Base-by-base conservation (phyloP, 2,797 vertebrate species). In the Siniperca obscura region DNA sequence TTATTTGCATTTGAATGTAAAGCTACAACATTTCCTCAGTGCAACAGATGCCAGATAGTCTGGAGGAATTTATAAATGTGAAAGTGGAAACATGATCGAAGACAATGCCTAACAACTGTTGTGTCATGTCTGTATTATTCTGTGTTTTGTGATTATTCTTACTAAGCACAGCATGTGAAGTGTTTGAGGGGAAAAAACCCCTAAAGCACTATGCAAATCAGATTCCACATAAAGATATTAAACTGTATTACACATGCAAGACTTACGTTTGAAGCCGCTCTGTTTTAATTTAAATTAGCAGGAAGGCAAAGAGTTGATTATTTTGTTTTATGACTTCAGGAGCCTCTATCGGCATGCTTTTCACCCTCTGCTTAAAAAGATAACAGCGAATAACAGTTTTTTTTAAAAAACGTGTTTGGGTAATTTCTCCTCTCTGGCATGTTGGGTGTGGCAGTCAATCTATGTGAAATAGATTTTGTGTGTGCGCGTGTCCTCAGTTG, bases 1-100 rank as follows among this genome's bases (percentile, higher is more conserved):
- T n/a, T 42, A 70, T 84, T 84, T 84, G 74, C 65, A 76, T 78
- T 76, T 80, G 40, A 84, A 85, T 80, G 75, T 68, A 71, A 48
- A 71, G 71, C 55, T 56, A 9, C 4, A 17, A 40, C 50, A 16
- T 71, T 73, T 48, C 62, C 55, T 38, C 25, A 55, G 75, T 36
- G 19, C 62, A 75, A 61, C 17, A 60, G 56, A 65, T 55, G 57
- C 64, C 48, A 73, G 52, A 38, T 19, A 40, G 42, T 65, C 34
- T n/a, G 25, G 7, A 11, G 40, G 55, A 30, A 59, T 34, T 61
- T 9, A 22, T 70, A 48, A 77, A 70, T 7, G 44, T 1, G 8
- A 10, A 21, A 52, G 48, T 21, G 44, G n/a, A 60, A 74, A 78
- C 60, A 80, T 16, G 55, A 74, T 40, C 0, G 13, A 56, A 62